Evolutionary conservation across 1,140 invertebrate genomes (phyloP), one percentile per base, ranked within the genome.

Genomic region (Diplogasteroides magnus): DNA sequence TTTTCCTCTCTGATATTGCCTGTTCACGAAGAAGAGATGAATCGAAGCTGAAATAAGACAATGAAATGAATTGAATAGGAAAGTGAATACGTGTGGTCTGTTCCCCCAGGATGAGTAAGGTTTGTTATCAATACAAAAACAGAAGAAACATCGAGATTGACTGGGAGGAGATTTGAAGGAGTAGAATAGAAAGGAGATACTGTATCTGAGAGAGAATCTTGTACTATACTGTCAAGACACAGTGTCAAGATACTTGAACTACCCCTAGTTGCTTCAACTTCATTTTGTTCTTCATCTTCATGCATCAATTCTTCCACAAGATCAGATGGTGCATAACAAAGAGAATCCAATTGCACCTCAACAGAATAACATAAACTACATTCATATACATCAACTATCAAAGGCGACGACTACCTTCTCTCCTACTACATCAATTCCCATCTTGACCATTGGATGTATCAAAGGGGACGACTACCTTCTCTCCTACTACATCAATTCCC

Each of bases 401-500:
- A n/a, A n/a, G n/a, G n/a, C n/a, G n/a, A 19, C 6, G 2, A 31
- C 32, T 23, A 72, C 28, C 11, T 32, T 28, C 3, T 72, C 61
- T 37, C 70, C 70, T 37, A 37, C 15, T 19, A 72, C 65, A 57
- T 56, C 29, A 26, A 72, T 72, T 62, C 70, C 70, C 37, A 57
- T 71, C 2, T 60, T 31, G 13, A 28, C 65, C 6, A 72, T 27
- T 27, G 61, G 67, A 15, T 62, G n/a, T n/a, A n/a, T n/a, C n/a
- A n/a, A n/a, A n/a, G n/a, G n/a, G n/a, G n/a, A 19, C 6, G 2
- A 31, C 32, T 23, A 72, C 28, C 11, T 32, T 28, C 3, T 72
- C 61, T 37, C 70, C 70, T 37, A 37, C 15, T 19, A 72, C 65
- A 57, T 56, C 29, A 26, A 72, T 72, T 62, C 70, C 70, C 37